phyloP scores from a whole-genome alignment of 23 tunicate species.

The Ascidia mentula region DNA sequence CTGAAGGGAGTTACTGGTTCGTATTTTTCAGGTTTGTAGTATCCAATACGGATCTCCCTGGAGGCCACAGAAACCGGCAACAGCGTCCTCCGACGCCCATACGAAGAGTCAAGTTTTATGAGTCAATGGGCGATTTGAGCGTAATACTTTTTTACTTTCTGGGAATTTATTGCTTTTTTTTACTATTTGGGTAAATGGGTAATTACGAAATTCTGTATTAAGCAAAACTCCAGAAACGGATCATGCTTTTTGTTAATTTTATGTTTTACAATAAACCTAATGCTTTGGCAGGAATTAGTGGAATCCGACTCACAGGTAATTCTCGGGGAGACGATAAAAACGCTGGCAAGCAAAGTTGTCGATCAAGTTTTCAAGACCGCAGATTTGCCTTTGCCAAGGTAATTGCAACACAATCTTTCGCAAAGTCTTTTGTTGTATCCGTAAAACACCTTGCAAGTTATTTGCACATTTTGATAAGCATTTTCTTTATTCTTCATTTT shows the following conservation, averaged over 20 bases:
- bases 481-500: neutral
- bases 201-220: too few species aligned
- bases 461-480: neutral
- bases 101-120: conserved; percentile 15
- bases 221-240: too few species aligned
- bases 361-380: conserved; percentile 14
- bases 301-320: conserved; percentile 28
- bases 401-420: neutral
- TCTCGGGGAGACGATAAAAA: conserved; percentile 50
- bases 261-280: too few species aligned
- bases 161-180: neutral
- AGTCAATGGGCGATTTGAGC: neutral
- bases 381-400: neutral
- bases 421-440: neutral
- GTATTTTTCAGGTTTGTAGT: conserved; percentile 29
- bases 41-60: conserved; percentile 51
- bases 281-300: neutral
- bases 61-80: conserved; percentile 2
- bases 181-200: too few species aligned
- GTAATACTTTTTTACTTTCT: neutral
- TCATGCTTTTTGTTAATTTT: too few species aligned
- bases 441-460: neutral
- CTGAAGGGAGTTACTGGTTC: too few species aligned
- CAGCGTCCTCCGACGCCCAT: conserved; percentile 65
- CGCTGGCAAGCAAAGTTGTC: conserved; percentile 44